Base-by-base conservation (phyloP, 2,888 invertebrate genomes). In the Calephelis perditalis region DNA sequence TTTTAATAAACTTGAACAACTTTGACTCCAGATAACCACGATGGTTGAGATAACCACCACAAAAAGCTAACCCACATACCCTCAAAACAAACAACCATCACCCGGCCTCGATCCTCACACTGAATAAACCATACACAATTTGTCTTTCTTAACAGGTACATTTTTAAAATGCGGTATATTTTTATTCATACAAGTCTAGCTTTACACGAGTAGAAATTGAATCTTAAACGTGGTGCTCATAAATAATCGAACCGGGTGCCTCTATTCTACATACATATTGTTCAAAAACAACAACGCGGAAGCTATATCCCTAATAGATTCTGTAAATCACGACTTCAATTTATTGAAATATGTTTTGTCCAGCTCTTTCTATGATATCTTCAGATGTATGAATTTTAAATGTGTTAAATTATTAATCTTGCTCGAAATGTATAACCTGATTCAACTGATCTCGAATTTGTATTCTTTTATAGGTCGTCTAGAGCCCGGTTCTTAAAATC, bases 141-240 rank as follows among this genome's bases (percentile, higher is more conserved):
- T 82, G 77, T 83, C 82, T 82, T 81, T 77, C 73, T 78, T 76
- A 81, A 79, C 87, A 87, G 86, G 86, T 88, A 85, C 76, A 82
- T 84, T 84, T 82, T 82, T 77, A 73, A 83, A 86, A 82, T 76
- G 67, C 81, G 7, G 81, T 77, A 82, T 81, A 84, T 86, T 86
- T 78, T 84, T 83, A 83, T 89, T 84, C 83, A 88, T 85, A 81
- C 80, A 83, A 83, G 87, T 85, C 70, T 77, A 78, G 78, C 77
- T 85, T 80, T 85, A 87, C 87, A 86, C 86, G 86, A 79, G 85
- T 80, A 73, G 79, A 83, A 86, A 84, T 82, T 80, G 84, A 86
- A 87, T 88, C 77, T 76, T 84, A 82, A 87, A 78, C 78, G 77
- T 71, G 77, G 71, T 65, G 73, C 82, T 84, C 82, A 87, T 88